Conservation (phyloP, 1,140 invertebrate species). For the Adelges cooleyi region DNA sequence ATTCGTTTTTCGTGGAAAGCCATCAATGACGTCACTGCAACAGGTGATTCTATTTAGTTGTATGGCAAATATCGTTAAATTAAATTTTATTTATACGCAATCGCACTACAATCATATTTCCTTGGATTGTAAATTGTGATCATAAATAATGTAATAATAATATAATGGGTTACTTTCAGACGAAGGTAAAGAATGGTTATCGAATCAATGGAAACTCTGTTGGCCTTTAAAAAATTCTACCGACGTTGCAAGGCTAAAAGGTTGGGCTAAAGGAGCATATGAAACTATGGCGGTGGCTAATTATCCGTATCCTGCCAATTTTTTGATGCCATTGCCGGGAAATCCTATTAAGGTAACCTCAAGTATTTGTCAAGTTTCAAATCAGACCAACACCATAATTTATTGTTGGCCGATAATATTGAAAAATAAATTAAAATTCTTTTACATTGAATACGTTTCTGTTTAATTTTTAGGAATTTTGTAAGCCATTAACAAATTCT, state of each 20-base stretch:
- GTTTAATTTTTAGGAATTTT: constrained; percentile 41
- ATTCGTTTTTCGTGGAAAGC: constrained; percentile 68
- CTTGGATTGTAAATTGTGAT: too few species aligned
- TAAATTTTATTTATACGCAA: not conserved
- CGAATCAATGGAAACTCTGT: constrained; percentile 61
- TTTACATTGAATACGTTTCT: too few species aligned
- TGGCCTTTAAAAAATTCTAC: constrained; percentile 46
- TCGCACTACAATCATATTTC: too few species aligned
- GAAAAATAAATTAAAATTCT: not conserved
- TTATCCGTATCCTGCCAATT: constrained; percentile 78
- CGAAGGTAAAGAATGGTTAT: constrained; percentile 56
- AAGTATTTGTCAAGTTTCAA: too few species aligned
- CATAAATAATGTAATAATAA: too few species aligned
- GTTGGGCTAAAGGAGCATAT: constrained; percentile 56
- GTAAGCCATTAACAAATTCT: constrained; percentile 44
- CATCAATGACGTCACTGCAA: constrained; percentile 48
- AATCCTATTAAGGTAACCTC: constrained; percentile 60
- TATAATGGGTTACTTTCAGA: constrained; percentile 38
- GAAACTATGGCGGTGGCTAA: constrained; percentile 78
- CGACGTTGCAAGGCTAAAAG: constrained; percentile 46
- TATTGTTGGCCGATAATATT: too few species aligned
- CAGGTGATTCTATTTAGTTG: constrained; percentile 40
- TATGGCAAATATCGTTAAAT: too few species aligned
- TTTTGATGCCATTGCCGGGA: constrained; percentile 68
- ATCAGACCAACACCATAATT: not conserved